These are phyloP conservation scores for Eufriesea mexicana DNA, from an alignment of 1,140 invertebrate genomes.

Conservation along the genomic window DNA sequence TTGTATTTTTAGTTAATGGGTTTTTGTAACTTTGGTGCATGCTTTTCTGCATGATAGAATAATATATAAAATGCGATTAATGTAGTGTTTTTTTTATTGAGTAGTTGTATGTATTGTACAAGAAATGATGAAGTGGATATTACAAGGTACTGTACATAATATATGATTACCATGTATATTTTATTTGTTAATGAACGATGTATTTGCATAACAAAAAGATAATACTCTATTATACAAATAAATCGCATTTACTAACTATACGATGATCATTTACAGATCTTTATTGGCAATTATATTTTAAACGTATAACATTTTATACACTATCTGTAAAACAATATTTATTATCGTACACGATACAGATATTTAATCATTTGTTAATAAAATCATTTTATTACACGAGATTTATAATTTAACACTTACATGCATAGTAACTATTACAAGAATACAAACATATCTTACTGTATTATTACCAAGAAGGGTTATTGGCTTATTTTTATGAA, in stretches of 20 bases:
- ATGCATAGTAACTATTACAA: not conserved
- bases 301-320: not conserved
- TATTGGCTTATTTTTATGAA: conserved; percentile 82
- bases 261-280: not conserved
- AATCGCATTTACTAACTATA: not conserved
- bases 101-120: conserved; percentile 9
- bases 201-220: not conserved
- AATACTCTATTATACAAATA: not conserved
- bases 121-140: not conserved
- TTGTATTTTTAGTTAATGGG: conserved; percentile 10
- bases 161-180: not conserved
- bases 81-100: conserved; percentile 19
- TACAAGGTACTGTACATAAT: conserved; percentile 22
- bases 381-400: not conserved
- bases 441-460: conserved; percentile 5
- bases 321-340: not conserved
- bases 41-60: conserved; percentile 44
- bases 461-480: conserved; percentile 26
- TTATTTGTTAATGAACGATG: not conserved
- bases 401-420: not conserved
- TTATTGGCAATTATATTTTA: not conserved
- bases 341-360: not conserved
- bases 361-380: not conserved
- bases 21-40: conserved; percentile 38
- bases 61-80: conserved; percentile 9